phyloP scores from a whole-genome alignment of 2,888 invertebrate genomes.

The Microctonus aethiopoides region DNA sequence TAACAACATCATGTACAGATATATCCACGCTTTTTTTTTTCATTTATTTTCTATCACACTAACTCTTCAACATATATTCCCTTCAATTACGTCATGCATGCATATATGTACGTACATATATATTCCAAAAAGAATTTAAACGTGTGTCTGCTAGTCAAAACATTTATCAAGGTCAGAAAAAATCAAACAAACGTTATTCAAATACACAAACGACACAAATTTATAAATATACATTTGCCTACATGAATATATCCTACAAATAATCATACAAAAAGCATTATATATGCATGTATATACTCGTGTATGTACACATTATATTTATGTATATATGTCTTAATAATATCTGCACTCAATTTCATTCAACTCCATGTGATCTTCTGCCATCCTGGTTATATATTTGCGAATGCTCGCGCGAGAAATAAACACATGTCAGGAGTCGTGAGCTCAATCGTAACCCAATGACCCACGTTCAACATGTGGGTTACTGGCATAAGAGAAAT shows the following conservation, averaged over 20 bases:
- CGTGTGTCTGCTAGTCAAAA: slow-evolving; percentile 18
- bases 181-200: slow-evolving; percentile 2
- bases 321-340: neutral
- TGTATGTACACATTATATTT: neutral
- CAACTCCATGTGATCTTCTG: neutral
- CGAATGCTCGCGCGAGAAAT: neutral
- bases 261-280: neutral
- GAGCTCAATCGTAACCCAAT: slow-evolving; percentile 43
- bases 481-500: slow-evolving; percentile 55
- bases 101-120: neutral
- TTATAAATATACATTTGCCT: neutral
- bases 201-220: neutral
- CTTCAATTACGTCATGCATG: neutral
- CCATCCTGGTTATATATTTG: neutral
- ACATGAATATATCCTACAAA: neutral
- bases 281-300: too few relatives aligned
- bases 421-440: slow-evolving; percentile 17
- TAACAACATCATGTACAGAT: slow-evolving; percentile 1
- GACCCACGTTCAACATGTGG: slow-evolving; percentile 53
- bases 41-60: neutral
- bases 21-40: neutral
- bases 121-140: slow-evolving; percentile 1
- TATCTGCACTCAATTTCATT: neutral
- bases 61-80: neutral
- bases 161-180: slow-evolving; percentile 12